Percentiles rank a stretch among this genome's conserved stretches.
These are phyloP conservation scores for Drymodes brunneopygia DNA, from an alignment of 2,113 vertebrate species.

Conservation along the genomic window DNA sequence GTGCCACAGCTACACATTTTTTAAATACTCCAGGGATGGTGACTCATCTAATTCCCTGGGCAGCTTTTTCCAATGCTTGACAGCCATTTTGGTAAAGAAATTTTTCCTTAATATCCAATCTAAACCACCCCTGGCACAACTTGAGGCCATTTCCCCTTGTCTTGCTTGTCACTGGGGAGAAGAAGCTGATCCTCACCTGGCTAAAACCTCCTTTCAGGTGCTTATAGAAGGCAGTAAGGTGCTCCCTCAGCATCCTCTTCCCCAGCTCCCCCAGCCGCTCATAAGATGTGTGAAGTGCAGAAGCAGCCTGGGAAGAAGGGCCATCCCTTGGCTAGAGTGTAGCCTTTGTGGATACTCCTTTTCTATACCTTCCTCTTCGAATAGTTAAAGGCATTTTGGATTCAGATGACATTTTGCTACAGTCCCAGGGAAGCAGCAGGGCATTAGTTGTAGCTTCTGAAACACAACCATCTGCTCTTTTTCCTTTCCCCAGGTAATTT, in stretches of 20 bases:
- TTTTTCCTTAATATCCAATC: not conserved
- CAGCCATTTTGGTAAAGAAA: not conserved
- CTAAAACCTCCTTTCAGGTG: not conserved
- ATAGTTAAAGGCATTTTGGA: not conserved
- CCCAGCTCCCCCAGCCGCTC: not conserved
- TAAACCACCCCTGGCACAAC: not conserved
- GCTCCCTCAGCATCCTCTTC: not conserved
- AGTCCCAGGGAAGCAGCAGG: not conserved
- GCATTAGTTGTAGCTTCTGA: not conserved
- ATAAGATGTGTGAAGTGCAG: not conserved
- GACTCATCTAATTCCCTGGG: not conserved
- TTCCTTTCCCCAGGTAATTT: conserved; percentile 82
- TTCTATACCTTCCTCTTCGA: not conserved
- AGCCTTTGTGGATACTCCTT: not conserved
- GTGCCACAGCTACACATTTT: not conserved
- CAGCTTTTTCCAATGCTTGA: not conserved
- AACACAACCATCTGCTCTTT: not conserved
- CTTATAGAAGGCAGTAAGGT: not conserved
- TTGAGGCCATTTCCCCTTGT: not conserved
- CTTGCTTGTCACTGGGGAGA: no score
- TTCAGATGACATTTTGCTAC: not conserved
- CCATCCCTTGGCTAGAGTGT: not conserved
- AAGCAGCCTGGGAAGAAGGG: not conserved
- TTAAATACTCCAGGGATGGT: not conserved
- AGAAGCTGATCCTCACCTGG: not conserved